Base-by-base conservation (phyloP, 2,113 vertebrate species). In the Eubucco bourcierii region DNA sequence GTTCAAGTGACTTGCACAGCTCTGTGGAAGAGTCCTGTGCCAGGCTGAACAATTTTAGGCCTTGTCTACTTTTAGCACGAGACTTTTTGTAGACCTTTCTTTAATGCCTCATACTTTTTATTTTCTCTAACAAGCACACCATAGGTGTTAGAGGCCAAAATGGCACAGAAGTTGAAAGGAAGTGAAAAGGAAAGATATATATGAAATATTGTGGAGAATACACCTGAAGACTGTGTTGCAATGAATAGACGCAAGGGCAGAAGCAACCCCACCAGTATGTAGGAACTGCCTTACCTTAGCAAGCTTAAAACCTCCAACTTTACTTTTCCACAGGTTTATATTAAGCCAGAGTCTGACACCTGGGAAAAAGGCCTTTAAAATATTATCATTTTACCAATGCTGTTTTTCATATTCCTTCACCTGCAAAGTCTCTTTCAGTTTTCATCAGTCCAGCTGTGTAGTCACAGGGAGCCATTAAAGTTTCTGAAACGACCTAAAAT, bases 401-500 rank as follows among this genome's bases (percentile, higher is more conserved):
- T 87, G 31, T 60, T 93, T 94, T 88, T 83, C 66, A 66, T 87
- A 81, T 85, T 86, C 50, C 58, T 88, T 78, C 55, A 67, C 39
- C 68, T 74, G 60, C 39, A 64, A 87, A 58, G 60, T 25, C 80
- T 84, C 59, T 79, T 80, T 92, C 39, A 53, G 37, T 64, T 85
- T 21, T 6, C 44, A 28, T 34, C 53, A 80, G 58, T 46, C 84
- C 80, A 90, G 66, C 80, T 75, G 91, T 81, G 95, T 85, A 90
- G 55, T 50, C 76, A 41, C 47, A 72, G 41, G 76, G 61, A 87
- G 81, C 76, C 85, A 90, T 75, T 88, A 91, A 83, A 84, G 58
- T 68, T 68, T 66, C 73, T 74, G 70, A 88, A 93, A 91, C 63
- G 39, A 88, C 74, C 89, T 85, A 77, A 96, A 83, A 68, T 83